Base-by-base conservation (phyloP, 2,888 invertebrate genomes). In the Harpagoxenus sublaevis region DNA sequence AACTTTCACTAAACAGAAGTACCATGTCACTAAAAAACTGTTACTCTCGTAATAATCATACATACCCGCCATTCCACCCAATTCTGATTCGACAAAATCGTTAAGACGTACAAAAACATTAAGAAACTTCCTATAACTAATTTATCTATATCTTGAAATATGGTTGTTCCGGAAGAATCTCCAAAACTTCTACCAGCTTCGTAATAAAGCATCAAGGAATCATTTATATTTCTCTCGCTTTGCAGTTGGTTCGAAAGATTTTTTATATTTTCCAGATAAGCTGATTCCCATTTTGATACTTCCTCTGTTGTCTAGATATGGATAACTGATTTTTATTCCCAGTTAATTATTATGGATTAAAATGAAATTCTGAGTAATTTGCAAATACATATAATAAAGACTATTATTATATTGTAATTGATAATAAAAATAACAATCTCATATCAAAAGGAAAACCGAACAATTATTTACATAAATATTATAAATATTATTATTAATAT, bases 101-200 rank as follows among this genome's bases (percentile, higher is more conserved):
- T 94, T 88, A 97, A 96, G 62, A 98, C 97, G 92, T 98, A 98
- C 57, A 97, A 91, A 91, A 97, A 97, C 97, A 98, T 97, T 70
- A 98, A 94, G 60, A 96, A 87, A 86, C 97, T 96, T 68, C 98
- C 98, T 83, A 97, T 92, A 51, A 96, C 95, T 31, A 98, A 94
- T 95, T 97, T 97, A 89, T 96, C 96, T 84, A 97, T 95, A 92
- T 98, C 98, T 94, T 97, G 96, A 93, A 97, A 97, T 96, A 98
- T 97, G 9, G 97, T 96, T 68, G 96, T 95, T 2, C 96, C 96
- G 93, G 97, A 97, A 51, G 97, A 96, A 93, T 98, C 98, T n/a
- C 97, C 97, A 95, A 97, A 98, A 94, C 98, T 97, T 89, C 95
- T 89, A 8, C 94, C 94, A 39, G 95, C 93, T 88, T 93, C 92